These are phyloP conservation scores for Ianthella basta DNA, from an alignment of 37 sponge, comb jelly and placozoan species.

Conservation along the genomic window DNA sequence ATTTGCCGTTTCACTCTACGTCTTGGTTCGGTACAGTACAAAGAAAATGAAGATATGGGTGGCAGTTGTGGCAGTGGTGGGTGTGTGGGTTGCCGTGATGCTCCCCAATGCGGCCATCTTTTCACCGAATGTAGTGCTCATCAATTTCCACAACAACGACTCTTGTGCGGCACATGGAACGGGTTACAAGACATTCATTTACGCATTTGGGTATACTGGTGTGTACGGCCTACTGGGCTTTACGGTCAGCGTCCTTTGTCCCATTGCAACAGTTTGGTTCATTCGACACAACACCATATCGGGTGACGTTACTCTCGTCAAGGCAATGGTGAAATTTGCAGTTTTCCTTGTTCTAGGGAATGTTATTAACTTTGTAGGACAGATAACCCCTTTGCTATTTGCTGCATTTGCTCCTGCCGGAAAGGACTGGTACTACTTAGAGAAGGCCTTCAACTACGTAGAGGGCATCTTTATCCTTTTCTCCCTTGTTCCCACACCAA, in stretches of 20 bases:
- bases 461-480: neutral
- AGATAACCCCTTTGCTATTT: neutral
- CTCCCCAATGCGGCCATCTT: neutral
- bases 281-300: slow-evolving; percentile 9
- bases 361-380: neutral
- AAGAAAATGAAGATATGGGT: neutral
- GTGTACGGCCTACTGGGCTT: neutral
- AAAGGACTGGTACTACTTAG: neutral
- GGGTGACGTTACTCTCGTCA: neutral
- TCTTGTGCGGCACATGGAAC: neutral
- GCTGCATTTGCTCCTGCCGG: neutral
- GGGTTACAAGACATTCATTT: neutral
- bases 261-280: neutral
- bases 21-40: neutral
- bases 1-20: neutral
- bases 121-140: neutral
- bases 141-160: neutral
- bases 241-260: neutral
- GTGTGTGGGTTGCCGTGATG: neutral
- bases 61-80: neutral
- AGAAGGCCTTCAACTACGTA: neutral
- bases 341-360: slow-evolving; percentile 10
- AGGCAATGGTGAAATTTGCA: slow-evolving; percentile 13
- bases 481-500: slow-evolving; percentile 8
- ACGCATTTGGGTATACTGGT: neutral